phyloP scores from a whole-genome alignment of 1,140 invertebrate genomes.

The Scaptodrosophila lebanonensis region DNA sequence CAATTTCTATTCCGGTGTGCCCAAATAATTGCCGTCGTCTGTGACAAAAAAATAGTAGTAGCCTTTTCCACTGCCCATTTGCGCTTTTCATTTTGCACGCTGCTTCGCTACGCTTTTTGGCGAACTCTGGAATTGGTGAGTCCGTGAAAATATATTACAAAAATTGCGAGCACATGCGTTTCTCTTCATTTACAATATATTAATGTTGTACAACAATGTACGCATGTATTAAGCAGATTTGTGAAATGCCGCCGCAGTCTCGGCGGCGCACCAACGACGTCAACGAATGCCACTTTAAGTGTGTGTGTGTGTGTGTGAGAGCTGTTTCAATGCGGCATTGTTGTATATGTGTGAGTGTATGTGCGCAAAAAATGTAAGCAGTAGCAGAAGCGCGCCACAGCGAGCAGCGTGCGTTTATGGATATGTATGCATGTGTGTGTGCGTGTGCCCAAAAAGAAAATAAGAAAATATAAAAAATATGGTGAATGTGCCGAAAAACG shows the following conservation, averaged over 20 bases:
- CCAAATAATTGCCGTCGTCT: slow-evolving; percentile 22
- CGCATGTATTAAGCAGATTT: slow-evolving; percentile 22
- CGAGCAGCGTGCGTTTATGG: slow-evolving; percentile 51
- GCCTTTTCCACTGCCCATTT: slow-evolving; percentile 65
- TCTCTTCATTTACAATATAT: too few species aligned
- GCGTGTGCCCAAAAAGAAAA: slow-evolving; percentile 71
- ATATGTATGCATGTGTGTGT: slow-evolving; percentile 27
- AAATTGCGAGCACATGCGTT: slow-evolving; percentile 1
- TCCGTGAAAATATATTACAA: slow-evolving; percentile 21
- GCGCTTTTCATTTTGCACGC: slow-evolving; percentile 63
- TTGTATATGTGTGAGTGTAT: slow-evolving; percentile 42
- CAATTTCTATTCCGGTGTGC: slow-evolving; percentile 4
- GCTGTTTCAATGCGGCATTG: slow-evolving; percentile 39
- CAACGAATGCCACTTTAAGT: slow-evolving; percentile 20
- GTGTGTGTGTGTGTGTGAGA: slow-evolving; percentile 10
- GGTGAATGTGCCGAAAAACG: slow-evolving; percentile 50
- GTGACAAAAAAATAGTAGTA: slow-evolving; percentile 35
- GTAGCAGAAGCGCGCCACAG: slow-evolving; percentile 38
- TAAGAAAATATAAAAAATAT: slow-evolving; percentile 63
- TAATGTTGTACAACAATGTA: slow-evolving; percentile 13
- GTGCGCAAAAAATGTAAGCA: slow-evolving; percentile 67
- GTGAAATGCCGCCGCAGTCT: slow-evolving; percentile 60
- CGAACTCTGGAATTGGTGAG: slow-evolving; percentile 60
- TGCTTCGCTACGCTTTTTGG: slow-evolving; percentile 53
- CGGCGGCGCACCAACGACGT: slow-evolving; percentile 27